A percentile compares a stretch with the other conserved stretches of the same genome.
phyloP scores from a whole-genome alignment of 2,113 vertebrate genomes.

The Progne subis region DNA sequence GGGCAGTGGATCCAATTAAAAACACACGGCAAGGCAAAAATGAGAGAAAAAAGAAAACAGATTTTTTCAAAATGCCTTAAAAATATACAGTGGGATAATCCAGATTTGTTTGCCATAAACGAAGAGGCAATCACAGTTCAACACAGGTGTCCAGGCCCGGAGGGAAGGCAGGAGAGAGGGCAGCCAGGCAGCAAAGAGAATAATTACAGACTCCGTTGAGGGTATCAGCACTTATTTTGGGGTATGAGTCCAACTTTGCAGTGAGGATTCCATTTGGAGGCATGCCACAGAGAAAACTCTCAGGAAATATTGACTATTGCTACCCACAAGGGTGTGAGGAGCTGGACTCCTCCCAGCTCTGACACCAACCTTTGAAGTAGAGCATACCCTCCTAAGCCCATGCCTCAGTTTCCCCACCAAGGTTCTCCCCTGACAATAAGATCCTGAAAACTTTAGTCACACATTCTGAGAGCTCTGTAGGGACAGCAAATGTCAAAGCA shows the following conservation, averaged over 20 bases:
- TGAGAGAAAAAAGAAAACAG: conserved; percentile 13
- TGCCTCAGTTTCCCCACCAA: neutral
- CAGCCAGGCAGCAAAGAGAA: conserved; percentile 54
- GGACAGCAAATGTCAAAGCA: neutral
- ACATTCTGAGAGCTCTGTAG: neutral
- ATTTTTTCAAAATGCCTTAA: conserved; percentile 32
- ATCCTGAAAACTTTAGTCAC: neutral
- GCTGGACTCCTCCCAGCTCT: neutral
- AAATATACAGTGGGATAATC: conserved; percentile 54
- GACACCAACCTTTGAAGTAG: neutral
- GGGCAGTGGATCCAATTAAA: conserved; percentile 22
- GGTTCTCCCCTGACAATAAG: neutral
- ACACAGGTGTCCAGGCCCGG: conserved; percentile 50
- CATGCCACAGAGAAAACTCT: conserved; percentile 9
- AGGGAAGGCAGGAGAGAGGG: conserved; percentile 59
- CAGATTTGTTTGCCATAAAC: conserved; percentile 29
- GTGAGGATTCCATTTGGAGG: conserved; percentile 24
- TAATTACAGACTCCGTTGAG: conserved; percentile 50
- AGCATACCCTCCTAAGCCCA: neutral
- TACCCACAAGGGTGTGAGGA: neutral
- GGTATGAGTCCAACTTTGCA: conserved; percentile 31
- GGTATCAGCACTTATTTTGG: conserved; percentile 32
- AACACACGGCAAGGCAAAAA: conserved; percentile 20
- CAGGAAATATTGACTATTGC: conserved; percentile 8
- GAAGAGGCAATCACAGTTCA: conserved; percentile 23